Evolutionary conservation across 1,140 invertebrate species (phyloP).

Genomic region (Zaprionus africanus): DNA sequence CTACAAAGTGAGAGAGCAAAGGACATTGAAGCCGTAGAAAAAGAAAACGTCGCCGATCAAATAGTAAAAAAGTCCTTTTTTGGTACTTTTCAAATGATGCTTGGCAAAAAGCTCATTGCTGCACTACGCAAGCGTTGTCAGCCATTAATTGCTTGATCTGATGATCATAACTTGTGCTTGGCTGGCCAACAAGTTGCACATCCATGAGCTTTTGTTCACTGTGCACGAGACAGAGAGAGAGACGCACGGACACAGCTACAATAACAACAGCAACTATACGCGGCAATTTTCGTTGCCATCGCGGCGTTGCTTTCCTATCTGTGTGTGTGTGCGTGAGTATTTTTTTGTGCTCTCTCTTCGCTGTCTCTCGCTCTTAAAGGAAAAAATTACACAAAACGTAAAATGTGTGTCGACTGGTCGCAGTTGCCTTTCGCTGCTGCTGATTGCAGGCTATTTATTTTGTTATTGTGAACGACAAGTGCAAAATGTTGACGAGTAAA

Average conservation of each 20-base stretch:
- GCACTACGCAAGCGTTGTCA: not conserved
- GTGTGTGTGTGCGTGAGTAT: not conserved
- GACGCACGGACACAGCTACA: constrained; percentile 20
- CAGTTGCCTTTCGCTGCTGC: constrained; percentile 33
- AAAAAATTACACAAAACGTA: constrained; percentile 52
- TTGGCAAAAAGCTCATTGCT: not conserved
- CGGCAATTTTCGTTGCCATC: constrained; percentile 41
- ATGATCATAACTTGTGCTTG: not conserved
- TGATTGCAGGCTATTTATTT: constrained; percentile 39
- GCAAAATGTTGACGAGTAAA: constrained; percentile 6
- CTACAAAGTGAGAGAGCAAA: not conserved
- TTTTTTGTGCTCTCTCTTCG: constrained; percentile 31
- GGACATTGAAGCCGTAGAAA: not conserved
- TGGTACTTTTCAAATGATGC: not conserved
- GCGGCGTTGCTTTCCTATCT: constrained; percentile 7
- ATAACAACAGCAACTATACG: constrained; percentile 32
- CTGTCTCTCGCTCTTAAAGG: constrained; percentile 22
- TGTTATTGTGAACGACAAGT: constrained; percentile 1
- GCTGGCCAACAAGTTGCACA: not conserved
- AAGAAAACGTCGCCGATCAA: not conserved
- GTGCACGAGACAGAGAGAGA: constrained; percentile 15
- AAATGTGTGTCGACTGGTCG: constrained; percentile 46
- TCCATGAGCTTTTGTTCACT: constrained; percentile 9
- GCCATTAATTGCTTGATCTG: not conserved
- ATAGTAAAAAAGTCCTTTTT: not conserved